These are phyloP conservation scores for Rhopilema esculentum DNA, from an alignment of 30 jellyfish, hydroid and myxozoan species.

Conservation along the genomic window DNA sequence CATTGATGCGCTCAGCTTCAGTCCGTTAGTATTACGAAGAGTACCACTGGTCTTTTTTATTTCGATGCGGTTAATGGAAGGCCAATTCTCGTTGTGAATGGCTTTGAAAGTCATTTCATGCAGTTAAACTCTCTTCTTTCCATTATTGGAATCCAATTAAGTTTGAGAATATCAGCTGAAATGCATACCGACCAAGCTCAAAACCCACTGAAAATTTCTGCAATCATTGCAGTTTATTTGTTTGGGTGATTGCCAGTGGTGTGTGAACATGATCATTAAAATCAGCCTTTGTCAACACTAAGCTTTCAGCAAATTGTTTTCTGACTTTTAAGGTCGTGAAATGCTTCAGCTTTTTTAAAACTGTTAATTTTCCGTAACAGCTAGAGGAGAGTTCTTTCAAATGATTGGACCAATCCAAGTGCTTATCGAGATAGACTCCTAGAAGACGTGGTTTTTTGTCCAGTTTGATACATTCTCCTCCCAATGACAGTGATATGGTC, in stretches of 20 bases:
- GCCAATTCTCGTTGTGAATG: constrained; percentile 42
- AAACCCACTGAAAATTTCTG: constrained; percentile 44
- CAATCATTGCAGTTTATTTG: constrained; percentile 32
- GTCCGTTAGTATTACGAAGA: too few species aligned
- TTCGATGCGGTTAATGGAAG: constrained; percentile 30
- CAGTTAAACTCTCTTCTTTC: constrained; percentile 28
- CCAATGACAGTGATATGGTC: not conserved
- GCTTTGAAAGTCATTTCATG: constrained; percentile 31
- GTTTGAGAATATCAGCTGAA: not conserved
- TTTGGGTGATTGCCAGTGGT: constrained; percentile 36
- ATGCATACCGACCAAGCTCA: constrained; percentile 8
- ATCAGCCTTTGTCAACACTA: not conserved
- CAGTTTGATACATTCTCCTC: not conserved
- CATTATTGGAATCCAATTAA: constrained; percentile 23
- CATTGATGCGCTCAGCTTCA: constrained; percentile 31
- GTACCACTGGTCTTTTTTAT: too few species aligned
- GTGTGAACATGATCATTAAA: constrained; percentile 3
- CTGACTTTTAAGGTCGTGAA: constrained; percentile 40
- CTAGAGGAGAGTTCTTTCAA: constrained; percentile 46
- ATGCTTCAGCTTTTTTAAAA: constrained; percentile 6
- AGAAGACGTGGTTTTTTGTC: not conserved
- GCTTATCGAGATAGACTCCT: constrained; percentile 32
- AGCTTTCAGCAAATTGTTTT: constrained; percentile 4
- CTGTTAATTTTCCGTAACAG: constrained; percentile 40
- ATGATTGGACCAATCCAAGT: constrained; percentile 41